Base-by-base conservation (phyloP, 1,140 invertebrate species). In the Octopus bimaculoides region DNA sequence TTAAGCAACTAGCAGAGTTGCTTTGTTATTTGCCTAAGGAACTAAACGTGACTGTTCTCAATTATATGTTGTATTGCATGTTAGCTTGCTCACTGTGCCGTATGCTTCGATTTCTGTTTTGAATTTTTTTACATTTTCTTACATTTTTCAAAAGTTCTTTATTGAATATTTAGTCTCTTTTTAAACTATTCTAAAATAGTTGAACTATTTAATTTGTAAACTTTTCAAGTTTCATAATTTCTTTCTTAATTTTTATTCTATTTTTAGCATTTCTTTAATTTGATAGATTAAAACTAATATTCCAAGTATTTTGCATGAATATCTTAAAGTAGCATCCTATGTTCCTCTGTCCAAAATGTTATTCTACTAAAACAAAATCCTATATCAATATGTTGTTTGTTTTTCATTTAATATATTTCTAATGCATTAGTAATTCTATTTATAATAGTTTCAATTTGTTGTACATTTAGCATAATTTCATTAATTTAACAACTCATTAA, bases 31-130 rank as follows among this genome's bases (percentile, higher is more conserved):
- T 75, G 52, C 52, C 74, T 75, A 75, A 52, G 20, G 74, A 75
- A 41, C 26, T 41, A 41, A 71, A 71, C 20, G 74, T 75, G 74
- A 75, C 74, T 75, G 74, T 75, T 75, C 74, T 75, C 74, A 75
- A 75, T 75, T 75, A 53, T 75, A 52, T 53, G 52, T 75, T 52
- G 74, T 52, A 75, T 52, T 7, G 74, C 74, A 75, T 75, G 74
- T 53, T 52, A 75, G 74, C 74, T 75, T 75, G 74, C 74, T 75
- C 74, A 75, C 41, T 17, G 26, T 52, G 20, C 14, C 17, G 17
- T 75, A 14, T 75, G 74, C 74, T 75, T 75, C 5, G 0, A 52
- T 75, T 75, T 14, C 66, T 75, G 17, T 75, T 75, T 75, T 75
- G 52, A 9, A 41, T 52, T 17, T 53, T 7, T 75, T 52, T 75